Base-by-base conservation (phyloP, 1,140 invertebrate species). In the Penaeus vannamei region DNA sequence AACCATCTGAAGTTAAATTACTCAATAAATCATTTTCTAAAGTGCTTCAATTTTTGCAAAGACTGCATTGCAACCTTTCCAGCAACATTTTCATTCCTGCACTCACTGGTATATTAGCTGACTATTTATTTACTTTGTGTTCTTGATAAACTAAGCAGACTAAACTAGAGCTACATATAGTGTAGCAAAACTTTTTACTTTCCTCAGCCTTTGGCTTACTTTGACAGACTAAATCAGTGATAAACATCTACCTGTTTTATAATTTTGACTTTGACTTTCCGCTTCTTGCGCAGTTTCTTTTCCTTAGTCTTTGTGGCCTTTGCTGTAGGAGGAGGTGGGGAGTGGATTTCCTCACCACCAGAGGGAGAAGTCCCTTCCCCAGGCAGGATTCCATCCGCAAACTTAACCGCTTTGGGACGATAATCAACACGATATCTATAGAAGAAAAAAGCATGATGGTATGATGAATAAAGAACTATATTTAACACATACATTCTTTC, bases 351-450 rank as follows among this genome's bases (percentile, higher is more conserved):
- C 91, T 95, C 95, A 4, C 95, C 95, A 20, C 94, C 95, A 59
- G 94, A 95, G 0, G 95, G 94, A 90, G 95, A 95, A 1, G 95
- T 95, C 0, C 95, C 95, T 91, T 95, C 94, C 0, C 95, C 95
- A n/a, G 95, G 95, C 86, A 93, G 93, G 29, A 95, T 93, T 36
- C 95, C 95, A 92, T 95, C 95, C 8, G 95, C 95, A 91, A 95
- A 95, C 91, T 95, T 94, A 0, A 95, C 95, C 19, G 92, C 93
- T 91, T 95, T 94, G 69, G 93, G 93, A 14, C 77, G 83, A n/a
- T 91, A 92, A 36, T 87, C 89, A 20, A 87, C 77, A 36, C 87
- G 77, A 29, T 83, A 85, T 77, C 90, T 91, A 66, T 23, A 60
- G 66, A 76, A 42, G 23, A 32, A 14, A 66, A 61, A 19, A 83